Conservation (phyloP, 1,140 invertebrate species). For the Stratiolaelaps scimitus region DNA sequence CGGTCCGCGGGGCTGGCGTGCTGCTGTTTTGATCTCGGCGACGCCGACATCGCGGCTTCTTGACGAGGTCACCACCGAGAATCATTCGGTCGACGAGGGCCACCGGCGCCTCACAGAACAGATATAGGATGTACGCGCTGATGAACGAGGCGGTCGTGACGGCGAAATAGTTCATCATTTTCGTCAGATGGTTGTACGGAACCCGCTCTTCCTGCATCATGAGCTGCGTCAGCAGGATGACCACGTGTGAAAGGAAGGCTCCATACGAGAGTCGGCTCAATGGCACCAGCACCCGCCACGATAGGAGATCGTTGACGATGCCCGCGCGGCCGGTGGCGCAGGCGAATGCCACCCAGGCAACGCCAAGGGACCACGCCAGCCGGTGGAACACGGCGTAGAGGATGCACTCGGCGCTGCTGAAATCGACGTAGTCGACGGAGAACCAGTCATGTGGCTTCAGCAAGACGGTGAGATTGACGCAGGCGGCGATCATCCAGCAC, state of each 20-base stretch:
- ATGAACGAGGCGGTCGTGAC: slow-evolving; percentile 23
- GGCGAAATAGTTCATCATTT: slow-evolving; percentile 28
- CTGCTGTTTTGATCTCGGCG: too few species aligned
- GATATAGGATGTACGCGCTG: slow-evolving; percentile 12
- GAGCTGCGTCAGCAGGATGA: slow-evolving; percentile 35
- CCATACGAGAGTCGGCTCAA: slow-evolving; percentile 42
- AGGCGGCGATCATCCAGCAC: slow-evolving; percentile 16
- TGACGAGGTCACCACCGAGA: slow-evolving; percentile 9
- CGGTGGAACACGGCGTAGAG: slow-evolving; percentile 40
- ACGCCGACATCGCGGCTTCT: neutral
- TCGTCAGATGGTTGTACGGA: slow-evolving; percentile 22
- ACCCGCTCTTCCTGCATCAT: slow-evolving; percentile 27
- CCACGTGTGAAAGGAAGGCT: slow-evolving; percentile 42
- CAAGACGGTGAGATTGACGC: neutral
- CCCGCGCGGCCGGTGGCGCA: slow-evolving; percentile 40
- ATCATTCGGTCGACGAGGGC: slow-evolving; percentile 7
- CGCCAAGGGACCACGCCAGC: slow-evolving; percentile 40
- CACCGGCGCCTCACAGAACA: slow-evolving; percentile 24
- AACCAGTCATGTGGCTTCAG: slow-evolving; percentile 24
- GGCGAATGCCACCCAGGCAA: slow-evolving; percentile 45
- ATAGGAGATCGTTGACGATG: slow-evolving; percentile 41
- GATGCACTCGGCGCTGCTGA: slow-evolving; percentile 34
- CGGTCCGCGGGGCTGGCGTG: neutral
- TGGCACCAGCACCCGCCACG: slow-evolving; percentile 41
- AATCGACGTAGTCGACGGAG: slow-evolving; percentile 29